Conservation (phyloP, 1,140 invertebrate species). For the Odontomachus brunneus region DNA sequence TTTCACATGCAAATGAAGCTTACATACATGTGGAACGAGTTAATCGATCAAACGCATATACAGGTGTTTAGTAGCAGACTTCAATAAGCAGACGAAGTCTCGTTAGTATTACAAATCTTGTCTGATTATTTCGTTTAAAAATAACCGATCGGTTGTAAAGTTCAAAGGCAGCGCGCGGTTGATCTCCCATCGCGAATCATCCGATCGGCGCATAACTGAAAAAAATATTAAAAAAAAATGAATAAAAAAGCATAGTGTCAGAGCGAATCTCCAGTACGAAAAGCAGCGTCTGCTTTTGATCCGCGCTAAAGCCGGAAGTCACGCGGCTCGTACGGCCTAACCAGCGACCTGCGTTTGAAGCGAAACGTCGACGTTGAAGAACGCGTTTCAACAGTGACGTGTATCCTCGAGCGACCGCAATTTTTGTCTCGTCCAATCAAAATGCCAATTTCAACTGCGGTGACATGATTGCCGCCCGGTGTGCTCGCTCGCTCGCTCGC, state of each 20-base stretch:
- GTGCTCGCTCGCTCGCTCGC: neutral
- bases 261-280: conserved; percentile 14
- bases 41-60: too few relatives aligned
- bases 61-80: too few relatives aligned
- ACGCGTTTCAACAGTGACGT: conserved; percentile 56
- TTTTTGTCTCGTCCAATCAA: conserved; percentile 73
- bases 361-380: conserved; percentile 57
- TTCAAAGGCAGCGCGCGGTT: neutral
- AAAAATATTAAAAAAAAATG: neutral
- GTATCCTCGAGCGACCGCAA: conserved; percentile 61
- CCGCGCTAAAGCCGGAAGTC: conserved; percentile 41
- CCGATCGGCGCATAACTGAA: conserved; percentile 3
- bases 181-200: neutral
- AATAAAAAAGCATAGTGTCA: conserved; percentile 10
- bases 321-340: conserved; percentile 21
- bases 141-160: neutral
- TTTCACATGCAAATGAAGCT: too few relatives aligned
- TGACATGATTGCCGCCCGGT: conserved; percentile 59
- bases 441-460: conserved; percentile 73
- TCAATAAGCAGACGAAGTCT: too few relatives aligned
- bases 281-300: conserved; percentile 53
- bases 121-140: too few relatives aligned
- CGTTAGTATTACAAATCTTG: too few relatives aligned
- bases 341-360: conserved; percentile 52
- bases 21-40: too few relatives aligned